Conservation (phyloP, 2,888 invertebrate genomes). For the Tubulanus polymorphus region DNA sequence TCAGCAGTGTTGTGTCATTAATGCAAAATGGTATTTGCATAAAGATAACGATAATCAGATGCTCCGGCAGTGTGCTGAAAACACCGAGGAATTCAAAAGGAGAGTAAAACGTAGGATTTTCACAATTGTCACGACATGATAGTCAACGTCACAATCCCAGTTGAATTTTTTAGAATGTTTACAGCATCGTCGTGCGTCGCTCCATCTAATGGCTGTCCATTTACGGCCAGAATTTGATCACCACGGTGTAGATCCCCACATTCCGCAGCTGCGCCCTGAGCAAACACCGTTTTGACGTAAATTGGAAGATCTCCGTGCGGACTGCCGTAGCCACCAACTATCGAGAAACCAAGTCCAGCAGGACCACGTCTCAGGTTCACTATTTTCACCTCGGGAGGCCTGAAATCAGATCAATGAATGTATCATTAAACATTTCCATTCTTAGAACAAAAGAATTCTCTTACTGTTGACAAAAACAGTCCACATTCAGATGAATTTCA, state of each 20-base stretch:
- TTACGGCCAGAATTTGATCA: slow-evolving; percentile 85
- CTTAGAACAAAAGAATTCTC: no score
- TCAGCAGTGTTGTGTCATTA: no score
- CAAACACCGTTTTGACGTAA: slow-evolving; percentile 55
- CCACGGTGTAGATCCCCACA: slow-evolving; percentile 88
- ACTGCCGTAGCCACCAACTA: slow-evolving; percentile 58
- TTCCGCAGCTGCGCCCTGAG: slow-evolving; percentile 75
- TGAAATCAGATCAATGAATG: not conserved
- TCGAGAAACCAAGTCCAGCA: slow-evolving; percentile 60
- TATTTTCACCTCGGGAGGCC: slow-evolving; percentile 34
- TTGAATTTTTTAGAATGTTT: slow-evolving; percentile 70
- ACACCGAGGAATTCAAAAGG: no score
- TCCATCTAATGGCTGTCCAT: slow-evolving; percentile 68
- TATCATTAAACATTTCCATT: not conserved
- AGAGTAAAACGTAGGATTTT: no score
- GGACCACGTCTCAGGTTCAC: slow-evolving; percentile 56
- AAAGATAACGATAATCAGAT: no score
- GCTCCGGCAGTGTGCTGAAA: no score
- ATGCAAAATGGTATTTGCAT: no score
- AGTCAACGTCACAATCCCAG: slow-evolving; percentile 57
- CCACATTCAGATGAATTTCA: no score
- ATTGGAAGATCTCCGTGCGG: slow-evolving; percentile 60
- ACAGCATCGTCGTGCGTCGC: slow-evolving; percentile 75
- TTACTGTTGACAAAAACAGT: no score
- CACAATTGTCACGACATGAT: slow-evolving; percentile 46